Evolutionary conservation across 2,888 invertebrate genomes (phyloP), one percentile per base, ranked within the genome.

Genomic region (Cheilosia impressa): DNA sequence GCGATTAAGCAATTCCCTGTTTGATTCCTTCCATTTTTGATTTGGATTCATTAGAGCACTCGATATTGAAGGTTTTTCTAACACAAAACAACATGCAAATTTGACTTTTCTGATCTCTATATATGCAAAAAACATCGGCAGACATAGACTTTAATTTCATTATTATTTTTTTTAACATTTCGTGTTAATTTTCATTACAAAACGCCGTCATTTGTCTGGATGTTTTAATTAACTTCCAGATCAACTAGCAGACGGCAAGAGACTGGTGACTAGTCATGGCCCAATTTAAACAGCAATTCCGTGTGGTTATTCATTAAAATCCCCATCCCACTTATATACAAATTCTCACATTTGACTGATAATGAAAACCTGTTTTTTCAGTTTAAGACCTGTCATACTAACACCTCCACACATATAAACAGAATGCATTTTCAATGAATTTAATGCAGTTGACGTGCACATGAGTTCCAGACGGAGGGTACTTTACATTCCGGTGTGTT

Each of bases 171-270:
- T 58, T 22, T 7, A 41, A 2, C 27, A 31, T 47, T 34, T 45
- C 47, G 13, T 62, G 62, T 47, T 45, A 3, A 27, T 17, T 19
- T 62, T 47, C 17, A 62, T 62, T 17, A 19, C 10, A 47, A 62
- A 47, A 43, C 19, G n/a, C n/a, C n/a, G 10, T 17, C 60, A n/a
- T 7, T 27, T 45, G 27, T 45, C 27, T n/a, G 9, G n/a, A 27
- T 60, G 17, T 45, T 5, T 9, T 17, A 4, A 45, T 60, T 45
- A 60, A 2, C 43, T 45, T 6, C 43, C 27, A 43, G 5, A 24
- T 38, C 17, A 15, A 9, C 4, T 22, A 15, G 19, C 6, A 43
- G 2, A 31, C n/a, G 2, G n/a, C 22, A 1, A 41, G 9, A 17
- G 13, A 47, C 45, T 31, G 19, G 5, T 47, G 62, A 55, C 27